Conservation (phyloP, 2,797 vertebrate species). For the Platyrinchus mystaceus region DNA sequence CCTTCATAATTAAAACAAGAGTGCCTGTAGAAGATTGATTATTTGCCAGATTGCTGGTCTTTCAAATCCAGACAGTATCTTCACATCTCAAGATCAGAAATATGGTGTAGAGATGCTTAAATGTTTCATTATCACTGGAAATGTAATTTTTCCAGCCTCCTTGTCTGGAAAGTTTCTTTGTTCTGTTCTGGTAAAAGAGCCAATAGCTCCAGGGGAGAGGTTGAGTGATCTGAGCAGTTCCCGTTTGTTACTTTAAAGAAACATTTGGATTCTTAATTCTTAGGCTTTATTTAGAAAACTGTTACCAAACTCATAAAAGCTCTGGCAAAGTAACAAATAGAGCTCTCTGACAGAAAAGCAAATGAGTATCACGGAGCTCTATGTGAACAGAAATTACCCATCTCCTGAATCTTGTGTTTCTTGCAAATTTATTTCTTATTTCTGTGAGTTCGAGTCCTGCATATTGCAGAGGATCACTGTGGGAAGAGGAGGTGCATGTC, state of each 20-base stretch:
- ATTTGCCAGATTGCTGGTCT: not conserved
- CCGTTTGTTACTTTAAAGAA: not conserved
- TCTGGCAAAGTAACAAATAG: not conserved
- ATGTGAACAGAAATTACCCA: not conserved
- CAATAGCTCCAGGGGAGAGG: not conserved
- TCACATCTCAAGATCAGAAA: not conserved
- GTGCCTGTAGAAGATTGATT: not conserved
- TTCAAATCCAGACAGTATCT: not conserved
- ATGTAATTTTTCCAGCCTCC: not conserved
- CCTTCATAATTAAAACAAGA: constrained; percentile 37
- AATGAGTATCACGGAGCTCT: not conserved
- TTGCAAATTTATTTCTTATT: not conserved
- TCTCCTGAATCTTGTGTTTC: not conserved
- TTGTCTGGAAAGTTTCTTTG: not conserved
- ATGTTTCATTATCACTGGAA: not conserved
- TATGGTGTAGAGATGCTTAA: not conserved
- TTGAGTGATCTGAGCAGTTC: not conserved
- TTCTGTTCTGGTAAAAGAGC: not conserved
- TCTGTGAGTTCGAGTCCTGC: not conserved
- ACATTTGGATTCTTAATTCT: not conserved
- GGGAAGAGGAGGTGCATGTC: not conserved
- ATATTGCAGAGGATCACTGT: not conserved
- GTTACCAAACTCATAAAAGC: not conserved
- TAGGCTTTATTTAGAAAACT: not conserved
- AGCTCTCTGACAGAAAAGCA: not conserved